Conservation (phyloP, 2,888 invertebrate species). For the Hetaerina titia region DNA sequence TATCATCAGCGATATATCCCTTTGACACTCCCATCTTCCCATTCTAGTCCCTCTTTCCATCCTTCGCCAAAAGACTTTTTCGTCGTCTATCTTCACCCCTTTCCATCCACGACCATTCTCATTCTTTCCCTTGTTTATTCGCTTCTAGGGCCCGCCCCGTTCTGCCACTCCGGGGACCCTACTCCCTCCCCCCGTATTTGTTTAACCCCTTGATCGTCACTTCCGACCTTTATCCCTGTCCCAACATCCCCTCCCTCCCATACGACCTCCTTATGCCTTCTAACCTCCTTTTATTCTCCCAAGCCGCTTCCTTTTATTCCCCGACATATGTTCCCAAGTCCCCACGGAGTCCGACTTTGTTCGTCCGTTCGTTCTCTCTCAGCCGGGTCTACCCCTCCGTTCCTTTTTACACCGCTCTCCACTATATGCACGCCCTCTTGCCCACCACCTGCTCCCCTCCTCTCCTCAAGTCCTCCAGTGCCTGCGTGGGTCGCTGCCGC, state of each 20-base stretch:
- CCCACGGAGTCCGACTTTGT: background rate
- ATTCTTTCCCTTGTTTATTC: slow-evolving; percentile 5
- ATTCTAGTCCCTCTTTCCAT: background rate
- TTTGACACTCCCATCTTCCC: background rate
- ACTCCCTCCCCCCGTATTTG: background rate
- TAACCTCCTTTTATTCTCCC: background rate
- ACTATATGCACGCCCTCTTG: background rate
- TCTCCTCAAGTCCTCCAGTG: too few species aligned
- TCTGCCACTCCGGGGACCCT: background rate
- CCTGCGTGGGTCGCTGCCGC: too few species aligned
- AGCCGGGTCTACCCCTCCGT: background rate
- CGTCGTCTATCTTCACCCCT: background rate
- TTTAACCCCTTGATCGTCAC: slow-evolving; percentile 12
- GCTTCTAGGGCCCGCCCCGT: too few species aligned
- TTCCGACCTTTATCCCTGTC: background rate
- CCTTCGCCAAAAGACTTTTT: background rate
- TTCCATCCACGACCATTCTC: slow-evolving; percentile 16
- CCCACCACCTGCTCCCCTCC: background rate
- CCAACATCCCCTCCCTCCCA: background rate
- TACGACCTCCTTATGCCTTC: background rate
- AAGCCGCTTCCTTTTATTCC: background rate
- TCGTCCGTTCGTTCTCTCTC: background rate
- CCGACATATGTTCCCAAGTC: slow-evolving; percentile 11
- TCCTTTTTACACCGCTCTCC: background rate
- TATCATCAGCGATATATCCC: background rate